These are phyloP conservation scores for Ectropis crepuscularia DNA, from an alignment of 2,888 invertebrate species.

Conservation along the genomic window DNA sequence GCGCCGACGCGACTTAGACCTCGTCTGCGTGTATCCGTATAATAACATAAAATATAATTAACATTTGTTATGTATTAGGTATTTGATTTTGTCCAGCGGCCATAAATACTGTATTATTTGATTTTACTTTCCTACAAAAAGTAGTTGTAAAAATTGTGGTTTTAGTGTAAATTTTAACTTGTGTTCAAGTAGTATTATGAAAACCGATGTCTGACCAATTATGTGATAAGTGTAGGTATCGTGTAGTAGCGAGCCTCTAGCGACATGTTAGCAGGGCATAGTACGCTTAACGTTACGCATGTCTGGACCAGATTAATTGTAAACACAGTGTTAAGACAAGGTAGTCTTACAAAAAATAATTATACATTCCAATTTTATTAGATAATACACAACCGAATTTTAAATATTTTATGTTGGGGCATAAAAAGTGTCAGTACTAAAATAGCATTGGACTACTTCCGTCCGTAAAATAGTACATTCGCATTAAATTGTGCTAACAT, in stretches of 20 bases:
- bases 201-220: slow-evolving; percentile 5
- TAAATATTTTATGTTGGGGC: too few relatives aligned
- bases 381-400: too few relatives aligned
- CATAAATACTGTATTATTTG: slow-evolving; percentile 22
- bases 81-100: slow-evolving; percentile 12
- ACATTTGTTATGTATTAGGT: slow-evolving; percentile 7
- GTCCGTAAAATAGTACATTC: neutral
- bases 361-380: too few relatives aligned
- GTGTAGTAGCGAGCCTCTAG: too few relatives aligned
- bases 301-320: too few relatives aligned
- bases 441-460: neutral
- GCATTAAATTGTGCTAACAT: neutral
- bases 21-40: neutral
- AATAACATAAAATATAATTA: neutral
- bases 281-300: too few relatives aligned
- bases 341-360: too few relatives aligned
- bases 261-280: too few relatives aligned
- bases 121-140: neutral
- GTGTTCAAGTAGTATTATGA: slow-evolving; percentile 25
- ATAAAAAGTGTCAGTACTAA: too few relatives aligned
- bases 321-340: too few relatives aligned
- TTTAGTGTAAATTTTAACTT: neutral
- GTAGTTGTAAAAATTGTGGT: slow-evolving; percentile 1
- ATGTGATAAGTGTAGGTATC: neutral
- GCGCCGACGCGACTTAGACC: too few relatives aligned